phyloP scores from a whole-genome alignment of 2,888 invertebrate species.

The Drosophila eohydei region DNA sequence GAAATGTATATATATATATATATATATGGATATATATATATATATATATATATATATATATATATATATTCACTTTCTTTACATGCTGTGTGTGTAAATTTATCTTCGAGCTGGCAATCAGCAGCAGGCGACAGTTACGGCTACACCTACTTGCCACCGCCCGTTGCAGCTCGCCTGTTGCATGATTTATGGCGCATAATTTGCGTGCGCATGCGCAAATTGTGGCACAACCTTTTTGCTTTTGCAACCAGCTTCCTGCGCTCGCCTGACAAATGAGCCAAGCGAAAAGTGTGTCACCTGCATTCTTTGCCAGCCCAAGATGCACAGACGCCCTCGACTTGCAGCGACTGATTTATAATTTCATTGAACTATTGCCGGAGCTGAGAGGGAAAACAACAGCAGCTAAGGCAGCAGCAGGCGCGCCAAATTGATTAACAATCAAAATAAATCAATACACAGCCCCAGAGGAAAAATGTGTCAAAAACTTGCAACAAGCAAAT shows the following conservation, averaged over 20 bases:
- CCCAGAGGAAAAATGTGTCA: slow-evolving; percentile 74
- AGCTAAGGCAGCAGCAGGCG: slow-evolving; percentile 36
- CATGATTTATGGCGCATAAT: slow-evolving; percentile 78
- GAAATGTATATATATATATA: slow-evolving; percentile 4
- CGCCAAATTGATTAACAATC: slow-evolving; percentile 78
- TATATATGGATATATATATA: slow-evolving; percentile 21
- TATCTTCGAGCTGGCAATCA: slow-evolving; percentile 65
- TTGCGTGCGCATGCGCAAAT: slow-evolving; percentile 80
- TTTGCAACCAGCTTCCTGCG: slow-evolving; percentile 59
- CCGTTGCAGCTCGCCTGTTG: slow-evolving; percentile 32
- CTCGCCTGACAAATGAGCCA: slow-evolving; percentile 66
- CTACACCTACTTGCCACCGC: slow-evolving; percentile 62
- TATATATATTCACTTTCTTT: slow-evolving; percentile 69
- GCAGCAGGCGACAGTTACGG: slow-evolving; percentile 73
- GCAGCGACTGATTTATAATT: slow-evolving; percentile 70
- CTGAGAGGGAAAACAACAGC: slow-evolving; percentile 7
- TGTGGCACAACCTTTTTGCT: slow-evolving; percentile 62
- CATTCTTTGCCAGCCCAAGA: slow-evolving; percentile 59
- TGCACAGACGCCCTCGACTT: slow-evolving; percentile 14
- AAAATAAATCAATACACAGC: slow-evolving; percentile 77
- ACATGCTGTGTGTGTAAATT: slow-evolving; percentile 46
- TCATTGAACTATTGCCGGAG: slow-evolving; percentile 73
- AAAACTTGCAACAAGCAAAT: slow-evolving; percentile 75
- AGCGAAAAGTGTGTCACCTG: slow-evolving; percentile 70
- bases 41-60: slow-evolving; percentile 7